These are phyloP conservation scores for Eulemur rufifrons DNA, from an alignment of 2,113 vertebrate species.

Conservation along the genomic window DNA sequence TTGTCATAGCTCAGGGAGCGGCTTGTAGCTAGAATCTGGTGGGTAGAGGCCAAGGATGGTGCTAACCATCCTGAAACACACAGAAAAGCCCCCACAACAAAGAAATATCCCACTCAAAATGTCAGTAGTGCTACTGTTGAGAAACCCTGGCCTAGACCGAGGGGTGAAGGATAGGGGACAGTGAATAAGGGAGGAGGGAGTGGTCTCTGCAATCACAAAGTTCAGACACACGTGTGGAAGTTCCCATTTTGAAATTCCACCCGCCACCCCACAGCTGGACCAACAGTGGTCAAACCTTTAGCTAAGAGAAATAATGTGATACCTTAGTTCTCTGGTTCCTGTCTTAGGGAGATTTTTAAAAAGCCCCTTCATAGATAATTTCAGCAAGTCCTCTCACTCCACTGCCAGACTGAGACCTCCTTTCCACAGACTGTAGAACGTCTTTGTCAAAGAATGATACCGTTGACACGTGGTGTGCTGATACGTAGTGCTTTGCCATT, in stretches of 20 bases:
- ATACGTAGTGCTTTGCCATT: not conserved
- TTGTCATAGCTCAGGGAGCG: not conserved
- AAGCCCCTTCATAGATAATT: not conserved
- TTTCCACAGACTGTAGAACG: not conserved
- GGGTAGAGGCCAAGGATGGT: not conserved
- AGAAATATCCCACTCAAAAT: not conserved
- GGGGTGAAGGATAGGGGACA: not conserved
- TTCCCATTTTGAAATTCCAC: not conserved
- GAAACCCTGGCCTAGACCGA: not conserved
- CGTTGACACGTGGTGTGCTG: accelerated
- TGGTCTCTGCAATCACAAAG: not conserved
- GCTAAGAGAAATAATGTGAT: not conserved
- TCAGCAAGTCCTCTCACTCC: not conserved
- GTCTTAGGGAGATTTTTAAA: not conserved
- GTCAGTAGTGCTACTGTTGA: accelerated
- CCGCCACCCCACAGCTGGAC: not conserved
- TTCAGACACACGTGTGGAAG: not conserved
- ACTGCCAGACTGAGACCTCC: not conserved
- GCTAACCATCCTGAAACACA: not conserved
- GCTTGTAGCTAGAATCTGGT: not conserved
- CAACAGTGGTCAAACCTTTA: not conserved
- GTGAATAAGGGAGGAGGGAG: not conserved
- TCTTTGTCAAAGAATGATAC: not conserved
- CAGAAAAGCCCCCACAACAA: not conserved
- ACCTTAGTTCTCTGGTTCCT: not conserved